Conservation (phyloP, 2,797 vertebrate species). For the Xerus rutilus region DNA sequence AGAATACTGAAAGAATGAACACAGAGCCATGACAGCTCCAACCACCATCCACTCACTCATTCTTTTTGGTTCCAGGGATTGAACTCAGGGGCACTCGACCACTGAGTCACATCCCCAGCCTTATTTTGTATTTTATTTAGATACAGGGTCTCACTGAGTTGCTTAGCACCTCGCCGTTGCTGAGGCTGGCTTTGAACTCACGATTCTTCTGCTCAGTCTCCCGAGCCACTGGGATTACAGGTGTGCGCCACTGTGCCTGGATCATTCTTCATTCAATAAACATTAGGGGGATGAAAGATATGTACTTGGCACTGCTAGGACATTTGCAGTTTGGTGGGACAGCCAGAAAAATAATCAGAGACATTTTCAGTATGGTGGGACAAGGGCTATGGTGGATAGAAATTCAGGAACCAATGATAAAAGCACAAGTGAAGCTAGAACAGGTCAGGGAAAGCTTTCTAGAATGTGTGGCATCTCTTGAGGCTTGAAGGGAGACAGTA, state of each 20-base stretch:
- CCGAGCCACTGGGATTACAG: too few species aligned
- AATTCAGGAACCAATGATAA: background rate
- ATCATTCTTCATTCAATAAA: slow-evolving; percentile 16
- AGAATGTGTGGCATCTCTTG: background rate
- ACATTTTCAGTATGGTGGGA: background rate
- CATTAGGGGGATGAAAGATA: background rate
- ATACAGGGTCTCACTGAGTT: too few species aligned
- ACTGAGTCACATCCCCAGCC: too few species aligned
- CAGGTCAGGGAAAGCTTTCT: background rate
- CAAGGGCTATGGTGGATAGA: background rate
- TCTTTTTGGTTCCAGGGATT: background rate
- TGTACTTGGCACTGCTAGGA: background rate
- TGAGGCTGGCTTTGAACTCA: too few species aligned
- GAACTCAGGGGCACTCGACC: too few species aligned
- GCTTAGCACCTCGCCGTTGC: too few species aligned
- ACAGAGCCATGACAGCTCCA: background rate
- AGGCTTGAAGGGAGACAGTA: background rate
- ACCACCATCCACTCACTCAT: background rate
- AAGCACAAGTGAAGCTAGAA: background rate
- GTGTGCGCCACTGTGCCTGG: too few species aligned
- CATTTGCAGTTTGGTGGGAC: background rate
- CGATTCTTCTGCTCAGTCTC: too few species aligned
- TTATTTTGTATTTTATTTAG: too few species aligned
- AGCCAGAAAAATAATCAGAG: background rate
- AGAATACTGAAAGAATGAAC: background rate